These are phyloP conservation scores for Chironomus riparius DNA, from an alignment of 2,888 invertebrate genomes.

Conservation along the genomic window DNA sequence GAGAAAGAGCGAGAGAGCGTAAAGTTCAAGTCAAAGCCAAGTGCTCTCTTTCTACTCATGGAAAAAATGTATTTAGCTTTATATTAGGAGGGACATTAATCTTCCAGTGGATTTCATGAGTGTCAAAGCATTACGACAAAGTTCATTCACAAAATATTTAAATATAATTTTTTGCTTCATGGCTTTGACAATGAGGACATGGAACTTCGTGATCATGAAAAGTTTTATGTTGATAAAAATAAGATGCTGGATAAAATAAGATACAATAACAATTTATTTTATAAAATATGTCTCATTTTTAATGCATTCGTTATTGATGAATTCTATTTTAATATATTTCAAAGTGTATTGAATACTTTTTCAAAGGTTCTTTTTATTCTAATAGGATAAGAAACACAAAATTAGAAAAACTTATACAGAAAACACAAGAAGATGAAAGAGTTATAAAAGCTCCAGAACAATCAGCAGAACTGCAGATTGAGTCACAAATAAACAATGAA, in stretches of 20 bases:
- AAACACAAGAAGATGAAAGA: not conserved
- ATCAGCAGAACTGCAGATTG: not conserved
- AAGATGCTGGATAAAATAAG: too few species aligned
- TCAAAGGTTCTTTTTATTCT: too few species aligned
- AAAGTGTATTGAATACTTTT: too few species aligned
- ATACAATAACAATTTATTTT: too few species aligned
- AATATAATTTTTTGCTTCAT: not conserved
- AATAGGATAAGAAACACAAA: not conserved
- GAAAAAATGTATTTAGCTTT: not conserved
- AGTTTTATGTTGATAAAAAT: not conserved
- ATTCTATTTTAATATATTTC: too few species aligned
- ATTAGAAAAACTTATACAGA: not conserved
- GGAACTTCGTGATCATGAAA: not conserved
- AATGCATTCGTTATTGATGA: too few species aligned
- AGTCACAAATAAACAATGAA: not conserved
- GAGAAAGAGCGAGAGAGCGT: not conserved
- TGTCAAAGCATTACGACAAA: constrained; percentile 18
- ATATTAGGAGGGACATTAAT: constrained; percentile 16
- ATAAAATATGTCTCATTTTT: too few species aligned
- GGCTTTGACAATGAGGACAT: not conserved
- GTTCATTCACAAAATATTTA: constrained; percentile 15
- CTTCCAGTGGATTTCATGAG: constrained; percentile 22
- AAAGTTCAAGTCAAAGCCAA: not conserved
- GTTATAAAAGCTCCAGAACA: not conserved
- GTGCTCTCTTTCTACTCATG: not conserved